Conservation (phyloP, 2,113 vertebrate genomes). For the Neofelis nebulosa region DNA sequence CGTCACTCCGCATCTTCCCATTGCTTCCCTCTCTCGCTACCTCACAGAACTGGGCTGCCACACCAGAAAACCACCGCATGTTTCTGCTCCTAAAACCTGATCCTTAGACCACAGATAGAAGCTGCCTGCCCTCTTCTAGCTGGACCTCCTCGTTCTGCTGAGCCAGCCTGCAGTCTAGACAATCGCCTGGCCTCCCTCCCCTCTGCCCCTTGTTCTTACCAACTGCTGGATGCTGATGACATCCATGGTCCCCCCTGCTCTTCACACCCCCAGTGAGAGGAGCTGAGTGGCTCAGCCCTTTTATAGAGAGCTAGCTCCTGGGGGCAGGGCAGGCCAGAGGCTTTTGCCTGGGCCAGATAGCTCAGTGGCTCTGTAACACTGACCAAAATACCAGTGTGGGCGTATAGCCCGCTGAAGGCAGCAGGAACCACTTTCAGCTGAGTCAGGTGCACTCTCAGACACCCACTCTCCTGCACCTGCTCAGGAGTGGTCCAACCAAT, state of each 20-base stretch:
- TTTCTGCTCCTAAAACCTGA: background rate
- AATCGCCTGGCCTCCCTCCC: background rate
- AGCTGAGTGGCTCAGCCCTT: background rate
- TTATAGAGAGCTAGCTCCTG: conserved; percentile 32
- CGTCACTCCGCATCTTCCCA: rapidly evolving
- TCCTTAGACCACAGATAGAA: background rate
- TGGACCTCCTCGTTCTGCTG: background rate
- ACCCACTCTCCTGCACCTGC: background rate
- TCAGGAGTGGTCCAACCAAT: background rate
- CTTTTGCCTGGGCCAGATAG: conserved; percentile 26
- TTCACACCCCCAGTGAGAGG: background rate
- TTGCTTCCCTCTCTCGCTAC: background rate
- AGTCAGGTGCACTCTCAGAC: background rate
- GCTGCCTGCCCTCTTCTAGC: background rate
- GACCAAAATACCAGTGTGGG: conserved; percentile 70
- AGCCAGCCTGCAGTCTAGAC: rapidly evolving
- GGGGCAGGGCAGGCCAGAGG: background rate
- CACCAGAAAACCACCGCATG: rapidly evolving
- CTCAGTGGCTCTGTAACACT: conserved; percentile 56
- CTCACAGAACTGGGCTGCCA: background rate
- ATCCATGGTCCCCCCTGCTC: conserved; percentile 76
- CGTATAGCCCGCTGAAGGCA: background rate
- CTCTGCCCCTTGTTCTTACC: conserved; percentile 53
- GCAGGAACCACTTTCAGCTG: background rate
- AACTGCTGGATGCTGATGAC: conserved; percentile 77